These are phyloP conservation scores for Ophion ellenae DNA, from an alignment of 2,888 invertebrate species.

Conservation along the genomic window DNA sequence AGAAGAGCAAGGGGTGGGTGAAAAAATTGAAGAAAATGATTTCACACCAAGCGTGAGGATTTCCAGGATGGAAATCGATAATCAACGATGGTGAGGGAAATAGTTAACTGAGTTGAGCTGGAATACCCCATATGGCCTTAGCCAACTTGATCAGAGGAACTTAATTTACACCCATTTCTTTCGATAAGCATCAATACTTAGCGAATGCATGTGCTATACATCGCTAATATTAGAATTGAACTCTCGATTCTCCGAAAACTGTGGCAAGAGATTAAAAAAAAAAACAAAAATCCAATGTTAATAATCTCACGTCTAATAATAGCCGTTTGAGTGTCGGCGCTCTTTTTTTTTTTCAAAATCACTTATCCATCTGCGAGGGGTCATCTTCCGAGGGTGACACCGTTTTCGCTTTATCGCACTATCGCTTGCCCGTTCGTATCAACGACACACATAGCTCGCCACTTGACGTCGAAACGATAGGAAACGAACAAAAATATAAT, in stretches of 20 bases:
- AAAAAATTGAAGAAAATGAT: too few relatives aligned
- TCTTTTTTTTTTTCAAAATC: conserved; percentile 16
- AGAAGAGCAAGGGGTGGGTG: too few relatives aligned
- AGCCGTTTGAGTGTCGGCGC: not conserved
- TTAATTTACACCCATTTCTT: conserved; percentile 2
- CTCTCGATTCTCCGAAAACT: conserved; percentile 22
- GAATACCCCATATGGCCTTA: not conserved
- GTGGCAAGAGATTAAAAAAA: not conserved
- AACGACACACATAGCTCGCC: not conserved
- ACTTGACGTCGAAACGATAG: not conserved
- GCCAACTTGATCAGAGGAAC: not conserved
- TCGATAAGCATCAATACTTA: not conserved
- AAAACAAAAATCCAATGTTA: not conserved
- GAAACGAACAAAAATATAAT: not conserved
- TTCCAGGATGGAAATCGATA: too few relatives aligned
- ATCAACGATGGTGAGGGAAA: too few relatives aligned
- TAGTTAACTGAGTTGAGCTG: too few relatives aligned
- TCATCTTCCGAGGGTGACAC: conserved; percentile 27
- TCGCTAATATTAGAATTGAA: conserved; percentile 54
- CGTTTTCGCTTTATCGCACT: not conserved
- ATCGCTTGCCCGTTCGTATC: not conserved
- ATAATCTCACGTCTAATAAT: conserved; percentile 22
- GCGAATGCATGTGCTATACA: not conserved
- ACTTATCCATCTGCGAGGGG: conserved; percentile 33
- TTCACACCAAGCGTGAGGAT: too few relatives aligned